Evolutionary conservation across 2,113 vertebrate genomes (phyloP).

Genomic region (Sphaerodactylus townsendi): DNA sequence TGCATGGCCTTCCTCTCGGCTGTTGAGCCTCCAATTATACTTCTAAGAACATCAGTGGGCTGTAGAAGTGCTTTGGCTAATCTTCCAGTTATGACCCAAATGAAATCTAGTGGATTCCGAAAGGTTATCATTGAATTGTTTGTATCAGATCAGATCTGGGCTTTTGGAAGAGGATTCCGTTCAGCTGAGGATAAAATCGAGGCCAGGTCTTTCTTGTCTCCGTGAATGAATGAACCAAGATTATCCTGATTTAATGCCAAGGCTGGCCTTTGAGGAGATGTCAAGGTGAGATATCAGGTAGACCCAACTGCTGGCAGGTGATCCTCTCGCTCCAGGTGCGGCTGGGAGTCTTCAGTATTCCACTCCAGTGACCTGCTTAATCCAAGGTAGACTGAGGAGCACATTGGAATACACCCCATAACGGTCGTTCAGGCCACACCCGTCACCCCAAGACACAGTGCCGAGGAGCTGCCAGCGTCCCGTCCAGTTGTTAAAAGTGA

Average conservation of each 20-base stretch:
- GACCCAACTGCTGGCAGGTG: not conserved
- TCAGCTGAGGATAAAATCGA: not conserved
- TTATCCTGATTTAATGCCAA: too few relatives aligned
- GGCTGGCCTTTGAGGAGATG: not conserved
- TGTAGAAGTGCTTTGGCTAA: not conserved
- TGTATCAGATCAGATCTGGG: too few relatives aligned
- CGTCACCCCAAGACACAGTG: slow-evolving; percentile 72
- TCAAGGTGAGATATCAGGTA: not conserved
- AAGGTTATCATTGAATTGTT: not conserved
- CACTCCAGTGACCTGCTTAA: slow-evolving; percentile 53
- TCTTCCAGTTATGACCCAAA: too few relatives aligned
- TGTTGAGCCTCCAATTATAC: not conserved
- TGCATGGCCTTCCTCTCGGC: too few relatives aligned
- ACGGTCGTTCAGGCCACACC: slow-evolving; percentile 66
- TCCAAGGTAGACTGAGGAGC: slow-evolving; percentile 61
- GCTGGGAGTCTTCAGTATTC: not conserved
- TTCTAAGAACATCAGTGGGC: not conserved
- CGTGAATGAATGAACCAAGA: not conserved
- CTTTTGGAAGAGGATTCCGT: not conserved
- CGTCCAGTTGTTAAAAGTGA: slow-evolving; percentile 41
- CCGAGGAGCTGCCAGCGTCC: slow-evolving; percentile 68
- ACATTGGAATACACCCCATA: slow-evolving; percentile 73
- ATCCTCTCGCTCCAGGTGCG: not conserved
- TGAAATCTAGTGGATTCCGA: too few relatives aligned
- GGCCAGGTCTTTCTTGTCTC: not conserved